These are phyloP conservation scores for Zaprionus bogoriensis DNA, from an alignment of 2,888 invertebrate species.

Conservation along the genomic window DNA sequence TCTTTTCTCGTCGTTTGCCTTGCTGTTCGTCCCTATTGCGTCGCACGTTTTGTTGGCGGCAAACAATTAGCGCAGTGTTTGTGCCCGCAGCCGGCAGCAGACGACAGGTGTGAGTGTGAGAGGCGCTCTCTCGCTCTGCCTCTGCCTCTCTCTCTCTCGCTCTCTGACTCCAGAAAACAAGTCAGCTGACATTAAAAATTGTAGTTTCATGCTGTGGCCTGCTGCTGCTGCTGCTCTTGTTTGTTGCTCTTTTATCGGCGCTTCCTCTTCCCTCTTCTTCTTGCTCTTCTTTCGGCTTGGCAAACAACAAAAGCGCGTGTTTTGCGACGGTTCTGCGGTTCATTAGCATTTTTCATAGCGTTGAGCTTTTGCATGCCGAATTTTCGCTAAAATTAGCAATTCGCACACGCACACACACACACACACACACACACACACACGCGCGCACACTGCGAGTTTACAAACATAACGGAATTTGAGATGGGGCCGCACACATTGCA, in stretches of 20 bases:
- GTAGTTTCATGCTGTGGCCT: constrained; percentile 40
- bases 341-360: constrained; percentile 47
- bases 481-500: constrained; percentile 64
- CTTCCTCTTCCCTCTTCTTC: not conserved
- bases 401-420: constrained; percentile 8
- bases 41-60: constrained; percentile 59
- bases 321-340: constrained; percentile 25
- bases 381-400: constrained; percentile 53
- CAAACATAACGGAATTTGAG: constrained; percentile 68
- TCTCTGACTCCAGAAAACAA: constrained; percentile 41
- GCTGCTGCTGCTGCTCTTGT: not conserved
- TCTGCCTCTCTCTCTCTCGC: not conserved
- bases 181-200: constrained; percentile 67
- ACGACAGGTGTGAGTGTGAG: constrained; percentile 40
- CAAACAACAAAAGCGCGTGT: constrained; percentile 37
- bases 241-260: constrained; percentile 11
- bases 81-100: constrained; percentile 31
- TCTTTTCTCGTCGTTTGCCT: constrained; percentile 25
- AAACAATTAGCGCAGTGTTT: constrained; percentile 52
- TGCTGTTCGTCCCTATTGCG: constrained; percentile 47
- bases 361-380: constrained; percentile 38
- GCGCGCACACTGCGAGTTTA: constrained; percentile 9
- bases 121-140: not conserved
- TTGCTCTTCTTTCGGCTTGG: constrained; percentile 15
- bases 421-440: not conserved